Evolutionary conservation across 2,113 vertebrate species (phyloP).

Genomic region (Protomyctophum bolini): DNA sequence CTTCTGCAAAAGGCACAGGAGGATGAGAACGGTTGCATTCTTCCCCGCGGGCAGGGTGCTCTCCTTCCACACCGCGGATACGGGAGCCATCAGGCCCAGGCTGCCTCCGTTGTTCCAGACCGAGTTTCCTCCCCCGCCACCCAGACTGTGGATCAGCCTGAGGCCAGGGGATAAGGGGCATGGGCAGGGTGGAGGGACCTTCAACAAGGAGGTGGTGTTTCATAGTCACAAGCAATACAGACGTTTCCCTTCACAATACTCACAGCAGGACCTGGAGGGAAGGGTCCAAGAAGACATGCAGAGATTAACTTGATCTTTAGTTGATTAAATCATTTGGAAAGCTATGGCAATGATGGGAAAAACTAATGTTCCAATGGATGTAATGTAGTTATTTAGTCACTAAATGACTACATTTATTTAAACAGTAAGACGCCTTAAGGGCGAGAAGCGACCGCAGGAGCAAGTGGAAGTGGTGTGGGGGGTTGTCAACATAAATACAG

Average conservation of each 20-base stretch:
- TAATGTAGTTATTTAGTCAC: too few species aligned
- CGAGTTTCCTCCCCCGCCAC: slow-evolving; percentile 35
- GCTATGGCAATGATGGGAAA: neutral
- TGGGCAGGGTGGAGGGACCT: neutral
- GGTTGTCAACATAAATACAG: too few species aligned
- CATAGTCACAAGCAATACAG: slow-evolving; percentile 42
- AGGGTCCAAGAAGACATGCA: neutral
- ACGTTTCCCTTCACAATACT: slow-evolving; percentile 30
- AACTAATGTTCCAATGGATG: too few species aligned
- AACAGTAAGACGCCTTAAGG: too few species aligned
- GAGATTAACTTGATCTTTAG: neutral
- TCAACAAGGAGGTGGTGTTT: neutral
- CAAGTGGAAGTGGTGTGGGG: too few species aligned
- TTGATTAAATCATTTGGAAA: neutral
- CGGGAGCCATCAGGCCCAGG: slow-evolving; percentile 34
- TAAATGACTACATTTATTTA: too few species aligned
- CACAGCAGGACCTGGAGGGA: neutral
- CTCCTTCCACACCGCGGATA: slow-evolving; percentile 26
- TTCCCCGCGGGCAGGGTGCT: slow-evolving; percentile 28
- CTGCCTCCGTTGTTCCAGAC: slow-evolving; percentile 31
- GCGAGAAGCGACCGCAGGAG: too few species aligned
- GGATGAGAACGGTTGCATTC: slow-evolving; percentile 5
- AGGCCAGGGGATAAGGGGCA: neutral
- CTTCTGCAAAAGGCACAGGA: slow-evolving; percentile 32
- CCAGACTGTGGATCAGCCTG: neutral